Evolutionary conservation across 1,140 invertebrate genomes (phyloP), one percentile per base, ranked within the genome.

Genomic region (Elymnias hypermnestra): DNA sequence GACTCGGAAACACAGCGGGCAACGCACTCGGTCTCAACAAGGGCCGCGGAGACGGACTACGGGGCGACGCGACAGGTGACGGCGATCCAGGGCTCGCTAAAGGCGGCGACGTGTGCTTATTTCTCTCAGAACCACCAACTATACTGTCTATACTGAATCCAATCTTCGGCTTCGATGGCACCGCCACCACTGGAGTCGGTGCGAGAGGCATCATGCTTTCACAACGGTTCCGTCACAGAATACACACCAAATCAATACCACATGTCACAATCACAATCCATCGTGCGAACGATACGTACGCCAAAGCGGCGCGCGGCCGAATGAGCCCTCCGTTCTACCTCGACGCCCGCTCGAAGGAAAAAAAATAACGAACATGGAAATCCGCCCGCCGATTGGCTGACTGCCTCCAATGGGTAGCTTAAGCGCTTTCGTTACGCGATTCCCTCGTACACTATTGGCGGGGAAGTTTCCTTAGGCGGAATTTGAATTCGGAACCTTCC

Each of bases 101-200:
- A 40, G 86, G 74, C 31, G 87, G 85, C 13, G 84, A 88, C 21
- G 68, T 60, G 14, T 76, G 72, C 57, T 76, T 70, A 59, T 57
- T 68, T 53, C 73, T 54, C 56, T 89, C 88, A 1, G 88, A 87
- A 43, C 73, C 61, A 44, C 96, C 95, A 35, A 98, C 96, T 57
- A 97, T 96, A 60, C 95, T 96, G 84, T 97, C 96, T 74, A 98
- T 97, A 66, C 94, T 96, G 74, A 97, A 97, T 68, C 95, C 95
- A 72, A 97, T 94, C 87, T 97, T 97, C 29, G 95, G 95, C 89
- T 96, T 96, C 46, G 93, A 92, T 51, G 92, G 91, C 79, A 94
- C 92, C 69, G 92, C 89, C 70, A 92, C 90, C 64, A 94, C 93
- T 87, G 93, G 92, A 69, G 94, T 95, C 87, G 95, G 95, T 89